Base-by-base conservation (phyloP, 2,113 vertebrate genomes). In the Pheucticus melanocephalus region DNA sequence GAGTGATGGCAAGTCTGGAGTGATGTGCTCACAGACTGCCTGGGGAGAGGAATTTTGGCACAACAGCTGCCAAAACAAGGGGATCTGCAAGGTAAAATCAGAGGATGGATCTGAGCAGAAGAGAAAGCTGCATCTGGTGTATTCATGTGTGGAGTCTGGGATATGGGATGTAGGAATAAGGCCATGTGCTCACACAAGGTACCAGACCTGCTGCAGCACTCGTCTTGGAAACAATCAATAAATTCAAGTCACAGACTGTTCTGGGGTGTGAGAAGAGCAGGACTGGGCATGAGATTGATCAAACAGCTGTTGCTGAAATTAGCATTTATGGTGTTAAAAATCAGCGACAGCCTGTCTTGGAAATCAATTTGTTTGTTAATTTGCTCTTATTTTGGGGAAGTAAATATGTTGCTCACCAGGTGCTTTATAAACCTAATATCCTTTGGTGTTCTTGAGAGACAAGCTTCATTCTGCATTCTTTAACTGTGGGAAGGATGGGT, bases 331-430 rank as follows among this genome's bases (percentile, higher is more conserved):
- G 71, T 70, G 79, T 73, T 92, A 51, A 47, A 88, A 83, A 59
- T 59, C 64, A 80, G 75, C 88, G 56, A 8, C 15, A 23, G 12
- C 9, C 23, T 42, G 39, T n/a, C 63, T 76, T 72, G 44, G 59
- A 86, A 90, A 95, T 87, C 22, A 42, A 12, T 91, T 76, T 71
- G 56, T 80, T 80, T 71, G 48, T 85, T 71, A 71, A 77, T 84
- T 76, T 82, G 73, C 25, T 86, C 30, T 63, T 90, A 15, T 68
- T 64, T 60, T 17, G 7, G 47, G 64, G 45, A 54, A 53, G 44
- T 45, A 66, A 56, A 86, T 91, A 15, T 35, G 24, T 71, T 86
- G 15, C 53, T 78, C 37, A 22, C 44, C 28, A 61, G n/a, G 56
- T 48, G 24, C 30, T 76, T 88, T 47, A 14, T 53, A 86, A 86